Conservation (phyloP, 2,797 vertebrate species). For the Orestias chungarensis region DNA sequence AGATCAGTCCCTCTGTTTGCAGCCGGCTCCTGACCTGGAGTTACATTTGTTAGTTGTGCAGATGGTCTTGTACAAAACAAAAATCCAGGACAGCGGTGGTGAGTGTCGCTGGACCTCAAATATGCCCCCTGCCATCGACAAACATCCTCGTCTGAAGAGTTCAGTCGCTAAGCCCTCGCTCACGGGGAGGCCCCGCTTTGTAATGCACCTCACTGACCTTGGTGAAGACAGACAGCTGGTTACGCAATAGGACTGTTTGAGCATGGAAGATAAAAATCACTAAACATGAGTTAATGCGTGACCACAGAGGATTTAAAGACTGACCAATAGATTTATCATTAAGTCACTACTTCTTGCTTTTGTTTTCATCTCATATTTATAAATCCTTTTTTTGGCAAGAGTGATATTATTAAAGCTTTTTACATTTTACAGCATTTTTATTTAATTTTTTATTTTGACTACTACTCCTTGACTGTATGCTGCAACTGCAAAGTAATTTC, state of each 20-base stretch:
- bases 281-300: not conserved
- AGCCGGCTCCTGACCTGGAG: constrained; percentile 26
- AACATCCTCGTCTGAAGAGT: constrained; percentile 58
- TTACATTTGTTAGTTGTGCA: constrained; percentile 23
- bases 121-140: constrained; percentile 38
- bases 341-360: not conserved
- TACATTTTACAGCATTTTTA: too few species aligned
- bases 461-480: too few species aligned
- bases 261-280: not conserved
- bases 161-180: constrained; percentile 30
- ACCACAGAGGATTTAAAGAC: not conserved
- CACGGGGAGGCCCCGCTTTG: constrained; percentile 33
- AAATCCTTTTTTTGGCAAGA: too few species aligned
- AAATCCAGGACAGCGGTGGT: constrained; percentile 30
- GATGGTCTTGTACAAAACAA: constrained; percentile 44
- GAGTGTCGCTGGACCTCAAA: constrained; percentile 36
- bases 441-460: too few species aligned
- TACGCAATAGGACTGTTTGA: constrained; percentile 25
- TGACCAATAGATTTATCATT: not conserved
- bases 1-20: constrained; percentile 17
- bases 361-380: not conserved
- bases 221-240: constrained; percentile 30
- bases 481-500: too few species aligned
- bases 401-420: too few species aligned
- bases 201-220: constrained; percentile 36